These are phyloP conservation scores for Drosophila anomalata DNA, from an alignment of 2,888 invertebrate genomes.

Conservation along the genomic window DNA sequence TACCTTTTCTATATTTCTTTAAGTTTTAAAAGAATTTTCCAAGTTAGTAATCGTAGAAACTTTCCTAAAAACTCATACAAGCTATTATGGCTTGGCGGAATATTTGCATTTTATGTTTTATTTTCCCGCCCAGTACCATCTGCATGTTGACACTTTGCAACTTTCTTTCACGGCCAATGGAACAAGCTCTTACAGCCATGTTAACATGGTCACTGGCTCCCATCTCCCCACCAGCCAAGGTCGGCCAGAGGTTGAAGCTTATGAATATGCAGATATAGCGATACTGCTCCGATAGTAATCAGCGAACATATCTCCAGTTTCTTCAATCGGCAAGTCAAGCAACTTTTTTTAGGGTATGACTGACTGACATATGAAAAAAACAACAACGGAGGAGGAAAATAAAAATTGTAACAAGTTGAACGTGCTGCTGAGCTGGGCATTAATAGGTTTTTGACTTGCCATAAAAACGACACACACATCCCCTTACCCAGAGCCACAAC, in stretches of 20 bases:
- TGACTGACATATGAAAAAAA: background rate
- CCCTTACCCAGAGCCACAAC: conserved; percentile 13
- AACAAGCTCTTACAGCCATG: conserved; percentile 10
- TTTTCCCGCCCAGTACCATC: background rate
- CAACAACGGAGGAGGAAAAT: conserved; percentile 41
- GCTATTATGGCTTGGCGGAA: background rate
- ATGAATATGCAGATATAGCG: conserved; percentile 23
- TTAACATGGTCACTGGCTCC: conserved; percentile 12
- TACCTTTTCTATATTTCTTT: no score
- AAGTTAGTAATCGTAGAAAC: no score
- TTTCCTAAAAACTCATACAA: no score
- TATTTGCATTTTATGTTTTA: background rate
- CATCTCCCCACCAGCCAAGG: conserved; percentile 10
- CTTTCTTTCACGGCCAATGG: conserved; percentile 10
- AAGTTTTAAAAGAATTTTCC: no score
- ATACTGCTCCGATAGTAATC: conserved; percentile 27
- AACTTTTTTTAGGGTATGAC: conserved; percentile 14
- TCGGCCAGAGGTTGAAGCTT: conserved; percentile 21
- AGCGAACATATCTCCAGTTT: background rate
- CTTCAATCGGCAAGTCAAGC: conserved; percentile 22
- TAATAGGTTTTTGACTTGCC: conserved; percentile 78
- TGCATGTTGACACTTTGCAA: conserved; percentile 1
- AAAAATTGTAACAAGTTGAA: conserved; percentile 79
- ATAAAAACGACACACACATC: conserved; percentile 54
- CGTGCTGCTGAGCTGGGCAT: conserved; percentile 69